Evolutionary conservation across 1,140 invertebrate species (phyloP).

Genomic region (Ectropis grisescens): DNA sequence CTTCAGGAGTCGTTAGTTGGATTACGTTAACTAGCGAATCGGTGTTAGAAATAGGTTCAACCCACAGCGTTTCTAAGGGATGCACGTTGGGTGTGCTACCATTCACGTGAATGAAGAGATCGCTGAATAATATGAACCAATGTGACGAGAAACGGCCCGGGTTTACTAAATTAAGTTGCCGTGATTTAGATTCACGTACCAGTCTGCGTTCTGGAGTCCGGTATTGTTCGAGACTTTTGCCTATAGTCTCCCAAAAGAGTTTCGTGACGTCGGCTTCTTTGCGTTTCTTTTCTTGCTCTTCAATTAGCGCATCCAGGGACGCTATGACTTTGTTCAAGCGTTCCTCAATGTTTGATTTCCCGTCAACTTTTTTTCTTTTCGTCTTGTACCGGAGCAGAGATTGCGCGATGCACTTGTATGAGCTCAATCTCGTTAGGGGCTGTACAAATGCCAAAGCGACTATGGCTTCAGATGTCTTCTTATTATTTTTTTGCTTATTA

Average conservation of each 20-base stretch:
- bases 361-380: constrained; percentile 44
- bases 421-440: constrained; percentile 72
- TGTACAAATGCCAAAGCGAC: constrained; percentile 72
- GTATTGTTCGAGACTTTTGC: constrained; percentile 76
- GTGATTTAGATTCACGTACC: constrained; percentile 81
- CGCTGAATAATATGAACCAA: constrained; percentile 83
- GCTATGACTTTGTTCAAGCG: constrained; percentile 56
- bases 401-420: constrained; percentile 69
- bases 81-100: constrained; percentile 75
- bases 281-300: constrained; percentile 73
- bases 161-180: constrained; percentile 78
- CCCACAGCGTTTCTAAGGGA: constrained; percentile 83
- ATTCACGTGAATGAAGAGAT: constrained; percentile 80
- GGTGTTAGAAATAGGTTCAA: constrained; percentile 73
- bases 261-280: constrained; percentile 80
- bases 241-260: constrained; percentile 81
- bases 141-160: constrained; percentile 78
- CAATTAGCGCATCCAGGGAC: constrained; percentile 74
- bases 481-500: constrained; percentile 71
- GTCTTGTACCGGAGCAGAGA: constrained; percentile 54
- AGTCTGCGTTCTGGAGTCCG: constrained; percentile 79
- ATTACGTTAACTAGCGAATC: constrained; percentile 74
- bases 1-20: constrained; percentile 82
- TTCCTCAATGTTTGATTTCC: constrained; percentile 49
- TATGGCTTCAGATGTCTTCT: constrained; percentile 71